Percentiles rank a stretch among this genome's conserved stretches.
Conservation (phyloP, 2,797 vertebrate genomes). For the Argyrosomus regius region DNA sequence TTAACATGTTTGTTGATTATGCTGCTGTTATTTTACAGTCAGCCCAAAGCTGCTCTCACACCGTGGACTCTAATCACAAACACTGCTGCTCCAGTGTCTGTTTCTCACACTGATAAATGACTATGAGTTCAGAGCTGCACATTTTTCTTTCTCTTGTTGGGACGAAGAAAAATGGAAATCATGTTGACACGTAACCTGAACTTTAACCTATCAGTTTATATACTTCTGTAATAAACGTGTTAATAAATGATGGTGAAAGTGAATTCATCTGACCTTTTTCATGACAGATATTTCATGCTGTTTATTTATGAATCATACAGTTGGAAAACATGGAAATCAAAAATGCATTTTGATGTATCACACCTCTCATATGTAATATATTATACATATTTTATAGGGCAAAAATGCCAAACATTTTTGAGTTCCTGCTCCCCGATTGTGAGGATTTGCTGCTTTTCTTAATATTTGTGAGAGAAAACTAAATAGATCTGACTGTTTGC, state of each 20-base stretch:
- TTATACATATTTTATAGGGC: too few species aligned
- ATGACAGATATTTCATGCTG: not conserved
- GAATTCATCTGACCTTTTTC: not conserved
- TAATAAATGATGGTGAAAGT: too few species aligned
- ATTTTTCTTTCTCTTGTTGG: not conserved
- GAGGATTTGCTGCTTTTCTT: not conserved
- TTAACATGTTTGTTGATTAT: constrained; percentile 21
- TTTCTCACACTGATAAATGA: constrained; percentile 31
- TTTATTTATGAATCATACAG: not conserved
- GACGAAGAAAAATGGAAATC: not conserved
- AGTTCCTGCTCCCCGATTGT: not conserved
- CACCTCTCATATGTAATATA: not conserved
- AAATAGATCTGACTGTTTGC: not conserved
- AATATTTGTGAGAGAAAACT: not conserved
- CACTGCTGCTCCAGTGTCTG: not conserved
- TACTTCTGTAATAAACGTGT: too few species aligned
- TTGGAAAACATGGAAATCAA: not conserved
- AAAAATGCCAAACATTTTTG: too few species aligned
- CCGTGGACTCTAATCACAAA: constrained; percentile 5
- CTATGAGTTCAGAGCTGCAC: constrained; percentile 4
- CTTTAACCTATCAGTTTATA: not conserved
- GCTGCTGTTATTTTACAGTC: constrained; percentile 19
- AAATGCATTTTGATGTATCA: not conserved
- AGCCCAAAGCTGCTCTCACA: not conserved
- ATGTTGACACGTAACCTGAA: not conserved